Percentiles rank a stretch among this genome's conserved stretches.
Conservation (phyloP, 1,140 invertebrate species). For the Euwallacea fornicatus region DNA sequence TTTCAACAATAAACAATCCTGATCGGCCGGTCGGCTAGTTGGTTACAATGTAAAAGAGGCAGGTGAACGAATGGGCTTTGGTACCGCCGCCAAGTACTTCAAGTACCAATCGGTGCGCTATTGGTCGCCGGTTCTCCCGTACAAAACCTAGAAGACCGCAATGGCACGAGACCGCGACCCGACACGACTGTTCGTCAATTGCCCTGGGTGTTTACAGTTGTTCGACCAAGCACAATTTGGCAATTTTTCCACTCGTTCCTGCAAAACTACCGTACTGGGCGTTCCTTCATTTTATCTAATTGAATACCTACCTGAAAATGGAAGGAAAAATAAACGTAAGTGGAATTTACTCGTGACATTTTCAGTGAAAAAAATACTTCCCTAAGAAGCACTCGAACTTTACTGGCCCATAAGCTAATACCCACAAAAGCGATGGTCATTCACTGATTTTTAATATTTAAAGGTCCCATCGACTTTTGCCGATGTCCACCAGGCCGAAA, state of each 20-base stretch:
- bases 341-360: no score
- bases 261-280: no score
- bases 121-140: slow-evolving; percentile 18
- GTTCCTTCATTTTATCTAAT: no score
- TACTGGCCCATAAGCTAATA: slow-evolving; percentile 5
- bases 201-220: not conserved
- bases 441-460: slow-evolving; percentile 25
- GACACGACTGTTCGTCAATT: not conserved
- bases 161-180: slow-evolving; percentile 23
- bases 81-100: slow-evolving; percentile 26
- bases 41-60: slow-evolving; percentile 30
- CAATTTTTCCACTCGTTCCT: no score
- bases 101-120: slow-evolving; percentile 32
- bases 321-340: no score
- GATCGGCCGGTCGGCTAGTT: slow-evolving; percentile 17
- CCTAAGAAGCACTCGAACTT: slow-evolving; percentile 12
- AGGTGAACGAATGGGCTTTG: slow-evolving; percentile 26
- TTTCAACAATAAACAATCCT: slow-evolving; percentile 25
- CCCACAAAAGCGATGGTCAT: slow-evolving; percentile 24
- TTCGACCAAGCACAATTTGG: no score
- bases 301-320: no score
- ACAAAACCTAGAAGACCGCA: slow-evolving; percentile 6
- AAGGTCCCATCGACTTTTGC: not conserved
- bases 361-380: no score
- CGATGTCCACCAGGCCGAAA: slow-evolving; percentile 20